Conservation (phyloP, 2,888 invertebrate genomes). For the Spatulosminthurus flaviceps region DNA sequence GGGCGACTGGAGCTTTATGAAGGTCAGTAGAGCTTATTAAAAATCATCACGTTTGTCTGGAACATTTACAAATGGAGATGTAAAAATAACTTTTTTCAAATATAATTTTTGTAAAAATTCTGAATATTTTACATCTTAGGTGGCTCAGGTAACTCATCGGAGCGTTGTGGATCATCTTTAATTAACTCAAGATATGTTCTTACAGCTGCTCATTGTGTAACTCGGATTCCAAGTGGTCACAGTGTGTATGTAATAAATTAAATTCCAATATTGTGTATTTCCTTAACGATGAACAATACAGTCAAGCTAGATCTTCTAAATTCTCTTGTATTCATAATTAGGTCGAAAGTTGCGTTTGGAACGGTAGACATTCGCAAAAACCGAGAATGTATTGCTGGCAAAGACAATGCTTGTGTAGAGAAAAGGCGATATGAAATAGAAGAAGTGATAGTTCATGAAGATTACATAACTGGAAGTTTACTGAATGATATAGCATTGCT, state of each 20-base stretch:
- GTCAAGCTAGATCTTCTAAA: neutral
- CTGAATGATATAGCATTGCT: conserved; percentile 57
- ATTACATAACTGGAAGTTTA: conserved; percentile 53
- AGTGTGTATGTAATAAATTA: conserved; percentile 14
- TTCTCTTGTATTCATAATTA: neutral
- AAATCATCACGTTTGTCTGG: too few species aligned
- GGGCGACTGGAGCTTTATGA: conserved; percentile 44
- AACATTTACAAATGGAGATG: neutral
- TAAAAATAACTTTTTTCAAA: neutral
- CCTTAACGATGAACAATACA: neutral
- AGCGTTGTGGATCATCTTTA: conserved; percentile 87
- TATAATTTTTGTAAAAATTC: neutral
- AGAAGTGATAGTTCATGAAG: conserved; percentile 53
- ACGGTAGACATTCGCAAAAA: conserved; percentile 39
- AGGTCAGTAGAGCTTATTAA: conserved; percentile 4
- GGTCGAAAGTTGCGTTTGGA: conserved; percentile 37
- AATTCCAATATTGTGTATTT: neutral
- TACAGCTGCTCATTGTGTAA: conserved; percentile 82
- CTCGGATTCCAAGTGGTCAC: conserved; percentile 36
- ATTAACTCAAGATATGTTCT: conserved; percentile 76
- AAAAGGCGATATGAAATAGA: conserved; percentile 37
- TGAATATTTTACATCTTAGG: too few species aligned
- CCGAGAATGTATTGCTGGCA: conserved; percentile 27
- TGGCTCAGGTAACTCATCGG: conserved; percentile 37
- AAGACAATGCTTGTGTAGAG: conserved; percentile 16